Conservation (phyloP, 2,888 invertebrate genomes). For the Eulithis testata region DNA sequence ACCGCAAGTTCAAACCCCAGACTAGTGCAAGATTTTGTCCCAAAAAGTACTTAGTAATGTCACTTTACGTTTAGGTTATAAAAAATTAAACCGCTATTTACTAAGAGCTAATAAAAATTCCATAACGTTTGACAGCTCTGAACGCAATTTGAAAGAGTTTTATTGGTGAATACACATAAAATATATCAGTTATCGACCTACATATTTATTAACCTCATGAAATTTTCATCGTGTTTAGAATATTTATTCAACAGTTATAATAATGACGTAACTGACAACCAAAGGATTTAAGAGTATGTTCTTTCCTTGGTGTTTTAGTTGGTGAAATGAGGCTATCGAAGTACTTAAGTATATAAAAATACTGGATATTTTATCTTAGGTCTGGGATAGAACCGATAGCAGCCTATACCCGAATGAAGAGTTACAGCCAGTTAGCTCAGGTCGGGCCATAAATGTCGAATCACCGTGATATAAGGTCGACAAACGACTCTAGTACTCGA, state of each 20-base stretch:
- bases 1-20: too few relatives aligned
- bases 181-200: conserved; percentile 33
- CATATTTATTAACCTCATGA: conserved; percentile 30
- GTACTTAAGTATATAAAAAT: neutral
- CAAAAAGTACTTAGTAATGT: too few relatives aligned
- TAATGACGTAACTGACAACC: too few relatives aligned
- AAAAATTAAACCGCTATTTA: conserved; percentile 17
- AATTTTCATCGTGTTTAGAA: conserved; percentile 15
- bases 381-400: conserved; percentile 35
- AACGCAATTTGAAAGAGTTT: conserved; percentile 32
- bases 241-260: neutral
- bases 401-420: conserved; percentile 59
- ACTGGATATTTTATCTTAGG: conserved; percentile 17
- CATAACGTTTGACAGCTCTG: conserved; percentile 34
- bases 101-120: conserved; percentile 31
- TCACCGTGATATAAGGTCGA: conserved; percentile 80
- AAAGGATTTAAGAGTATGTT: too few relatives aligned
- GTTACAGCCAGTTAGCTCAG: conserved; percentile 63
- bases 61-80: too few relatives aligned
- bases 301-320: neutral
- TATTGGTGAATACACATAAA: conserved; percentile 32
- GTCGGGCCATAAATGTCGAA: conserved; percentile 78
- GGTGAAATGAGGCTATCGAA: neutral
- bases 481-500: conserved; percentile 78
- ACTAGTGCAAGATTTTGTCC: too few relatives aligned